A percentile compares a stretch with the other conserved stretches of the same genome.
Conservation (phyloP, 1,140 invertebrate genomes). For the Parapsyche elsis region DNA sequence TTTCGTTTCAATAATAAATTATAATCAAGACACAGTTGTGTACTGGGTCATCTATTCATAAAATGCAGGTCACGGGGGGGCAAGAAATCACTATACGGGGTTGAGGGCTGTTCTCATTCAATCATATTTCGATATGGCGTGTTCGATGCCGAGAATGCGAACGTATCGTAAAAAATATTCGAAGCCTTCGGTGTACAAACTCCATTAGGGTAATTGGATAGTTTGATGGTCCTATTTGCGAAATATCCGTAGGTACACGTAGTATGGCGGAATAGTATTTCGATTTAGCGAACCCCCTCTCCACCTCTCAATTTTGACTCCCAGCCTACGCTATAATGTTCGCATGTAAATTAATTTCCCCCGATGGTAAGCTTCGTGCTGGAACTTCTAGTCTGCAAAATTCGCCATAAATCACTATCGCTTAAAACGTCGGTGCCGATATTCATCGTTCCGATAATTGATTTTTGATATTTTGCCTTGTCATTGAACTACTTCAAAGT, state of each 20-base stretch:
- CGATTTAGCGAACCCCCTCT: slow-evolving; percentile 1
- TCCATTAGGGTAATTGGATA: slow-evolving; percentile 45
- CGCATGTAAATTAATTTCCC: slow-evolving; percentile 16
- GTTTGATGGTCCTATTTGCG: slow-evolving; percentile 23
- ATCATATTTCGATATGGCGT: slow-evolving; percentile 33
- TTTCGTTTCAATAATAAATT: too few species aligned
- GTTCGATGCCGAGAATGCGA: slow-evolving; percentile 16
- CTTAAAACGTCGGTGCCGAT: not conserved
- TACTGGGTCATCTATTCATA: slow-evolving; percentile 1
- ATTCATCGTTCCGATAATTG: not conserved
- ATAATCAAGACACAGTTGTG: not conserved
- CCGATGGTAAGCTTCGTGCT: not conserved
- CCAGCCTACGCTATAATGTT: not conserved
- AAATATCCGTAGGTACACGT: not conserved
- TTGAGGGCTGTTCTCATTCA: not conserved
- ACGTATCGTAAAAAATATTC: slow-evolving; percentile 23
- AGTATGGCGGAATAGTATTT: slow-evolving; percentile 16
- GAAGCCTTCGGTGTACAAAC: not conserved
- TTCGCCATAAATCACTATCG: slow-evolving; percentile 27
- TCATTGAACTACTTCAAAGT: not conserved
- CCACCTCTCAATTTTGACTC: not conserved
- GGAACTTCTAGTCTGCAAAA: not conserved
- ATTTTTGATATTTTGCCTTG: slow-evolving; percentile 15
- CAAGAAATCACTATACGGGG: not conserved
- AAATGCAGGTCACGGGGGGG: slow-evolving; percentile 21